A percentile compares a stretch with the other conserved stretches of the same genome.
These are phyloP conservation scores for Platycheirus albimanus DNA, from an alignment of 2,888 invertebrate genomes.

Conservation along the genomic window DNA sequence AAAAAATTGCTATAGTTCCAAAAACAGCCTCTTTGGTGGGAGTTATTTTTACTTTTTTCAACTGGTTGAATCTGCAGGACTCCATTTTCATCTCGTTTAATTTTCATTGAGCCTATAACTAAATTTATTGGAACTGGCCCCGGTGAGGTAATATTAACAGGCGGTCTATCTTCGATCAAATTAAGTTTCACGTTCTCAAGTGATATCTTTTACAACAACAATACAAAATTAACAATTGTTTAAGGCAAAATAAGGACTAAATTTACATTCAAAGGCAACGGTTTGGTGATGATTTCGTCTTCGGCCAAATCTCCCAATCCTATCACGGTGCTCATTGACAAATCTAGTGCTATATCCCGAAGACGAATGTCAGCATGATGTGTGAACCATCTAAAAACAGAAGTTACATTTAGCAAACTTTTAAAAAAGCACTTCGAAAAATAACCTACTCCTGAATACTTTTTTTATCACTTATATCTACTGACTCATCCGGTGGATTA, in stretches of 20 bases:
- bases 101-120: conserved; percentile 87
- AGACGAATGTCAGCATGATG: conserved; percentile 86
- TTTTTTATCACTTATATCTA: conserved; percentile 79
- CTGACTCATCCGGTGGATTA: conserved; percentile 80
- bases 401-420: neutral
- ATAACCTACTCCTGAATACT: conserved; percentile 79
- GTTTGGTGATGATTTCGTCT: conserved; percentile 91
- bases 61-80: conserved; percentile 88
- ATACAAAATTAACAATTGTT: neutral
- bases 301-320: conserved; percentile 93
- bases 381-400: conserved; percentile 79
- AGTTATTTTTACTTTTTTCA: conserved; percentile 24
- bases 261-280: conserved; percentile 91
- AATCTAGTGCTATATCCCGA: conserved; percentile 86
- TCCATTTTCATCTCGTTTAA: conserved; percentile 89
- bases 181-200: conserved; percentile 90
- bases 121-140: conserved; percentile 91
- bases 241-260: no score
- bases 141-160: conserved; percentile 91
- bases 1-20: neutral
- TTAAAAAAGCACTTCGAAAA: neutral
- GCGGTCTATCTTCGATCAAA: conserved; percentile 92
- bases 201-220: conserved; percentile 84
- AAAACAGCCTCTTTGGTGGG: neutral
- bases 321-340: conserved; percentile 92